phyloP scores from a whole-genome alignment of 2,113 vertebrate species.

The Hylia prasina region DNA sequence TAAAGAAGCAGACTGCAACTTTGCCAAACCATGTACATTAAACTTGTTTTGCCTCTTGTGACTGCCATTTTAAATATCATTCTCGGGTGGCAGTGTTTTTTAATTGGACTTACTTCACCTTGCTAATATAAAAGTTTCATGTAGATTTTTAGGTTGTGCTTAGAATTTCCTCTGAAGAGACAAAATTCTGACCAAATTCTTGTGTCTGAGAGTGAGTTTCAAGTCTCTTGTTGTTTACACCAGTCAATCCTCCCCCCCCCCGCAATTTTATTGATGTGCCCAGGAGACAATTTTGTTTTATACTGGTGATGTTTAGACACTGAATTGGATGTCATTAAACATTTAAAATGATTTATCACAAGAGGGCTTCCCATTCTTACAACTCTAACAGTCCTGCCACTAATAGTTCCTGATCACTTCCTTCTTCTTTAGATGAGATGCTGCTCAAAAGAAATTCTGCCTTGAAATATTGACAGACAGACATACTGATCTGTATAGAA shows the following conservation, averaged over 20 bases:
- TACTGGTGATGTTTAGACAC: neutral
- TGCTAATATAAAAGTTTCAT: neutral
- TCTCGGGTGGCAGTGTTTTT: neutral
- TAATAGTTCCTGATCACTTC: neutral
- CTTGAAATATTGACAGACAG: neutral
- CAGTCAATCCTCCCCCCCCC: neutral
- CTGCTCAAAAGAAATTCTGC: neutral
- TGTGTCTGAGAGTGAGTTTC: neutral
- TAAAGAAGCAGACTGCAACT: slow-evolving; percentile 1
- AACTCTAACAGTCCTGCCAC: neutral
- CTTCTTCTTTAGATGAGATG: neutral
- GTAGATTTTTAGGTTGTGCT: neutral
- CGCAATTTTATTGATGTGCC: neutral
- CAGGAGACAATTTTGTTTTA: neutral
- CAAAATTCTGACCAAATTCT: neutral
- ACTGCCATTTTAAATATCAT: neutral
- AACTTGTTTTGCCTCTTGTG: slow-evolving; percentile 30
- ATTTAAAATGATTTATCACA: neutral
- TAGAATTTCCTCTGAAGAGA: neutral
- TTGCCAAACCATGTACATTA: neutral
- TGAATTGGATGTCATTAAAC: neutral
- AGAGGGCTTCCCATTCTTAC: neutral
- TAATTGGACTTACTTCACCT: neutral
- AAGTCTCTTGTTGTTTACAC: neutral
- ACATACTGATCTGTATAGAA: neutral